Conservation (phyloP, 2,888 invertebrate genomes). For the Oeneis ivallda region DNA sequence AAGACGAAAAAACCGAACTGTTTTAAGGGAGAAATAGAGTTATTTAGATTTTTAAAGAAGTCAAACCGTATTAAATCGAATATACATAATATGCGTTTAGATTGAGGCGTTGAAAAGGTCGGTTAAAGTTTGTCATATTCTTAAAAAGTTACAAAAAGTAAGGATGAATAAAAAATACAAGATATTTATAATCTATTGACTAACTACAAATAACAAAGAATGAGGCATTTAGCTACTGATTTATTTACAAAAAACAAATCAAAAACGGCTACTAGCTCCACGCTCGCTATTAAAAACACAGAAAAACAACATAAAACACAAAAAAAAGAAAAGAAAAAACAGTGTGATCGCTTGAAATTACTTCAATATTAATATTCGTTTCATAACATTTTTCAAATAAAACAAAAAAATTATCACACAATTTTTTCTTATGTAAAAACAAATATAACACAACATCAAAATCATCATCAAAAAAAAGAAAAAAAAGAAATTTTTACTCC, state of each 20-base stretch:
- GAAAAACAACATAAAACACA: constrained; percentile 44
- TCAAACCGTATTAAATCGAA: too few species aligned
- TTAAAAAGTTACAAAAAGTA: not conserved
- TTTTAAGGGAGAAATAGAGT: too few species aligned
- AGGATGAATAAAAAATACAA: not conserved
- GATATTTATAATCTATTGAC: constrained; percentile 20
- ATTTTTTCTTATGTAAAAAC: constrained; percentile 1
- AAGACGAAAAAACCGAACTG: too few species aligned
- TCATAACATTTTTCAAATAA: not conserved
- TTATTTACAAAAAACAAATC: constrained; percentile 41
- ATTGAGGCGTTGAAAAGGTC: too few species aligned
- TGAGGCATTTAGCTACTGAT: constrained; percentile 36
- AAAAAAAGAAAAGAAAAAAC: constrained; percentile 42
- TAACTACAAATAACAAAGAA: constrained; percentile 33
- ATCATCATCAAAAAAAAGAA: too few species aligned
- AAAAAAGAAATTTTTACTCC: not conserved
- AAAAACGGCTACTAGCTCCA: constrained; percentile 48
- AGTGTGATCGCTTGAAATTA: not conserved
- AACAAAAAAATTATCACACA: not conserved
- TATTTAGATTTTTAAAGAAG: too few species aligned
- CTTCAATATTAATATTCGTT: not conserved
- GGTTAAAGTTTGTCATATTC: too few species aligned
- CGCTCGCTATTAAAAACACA: constrained; percentile 62
- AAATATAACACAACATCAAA: constrained; percentile 19
- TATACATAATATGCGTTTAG: too few species aligned